Evolutionary conservation across 1,140 invertebrate genomes (phyloP).

Genomic region (Drosophila sechellia): DNA sequence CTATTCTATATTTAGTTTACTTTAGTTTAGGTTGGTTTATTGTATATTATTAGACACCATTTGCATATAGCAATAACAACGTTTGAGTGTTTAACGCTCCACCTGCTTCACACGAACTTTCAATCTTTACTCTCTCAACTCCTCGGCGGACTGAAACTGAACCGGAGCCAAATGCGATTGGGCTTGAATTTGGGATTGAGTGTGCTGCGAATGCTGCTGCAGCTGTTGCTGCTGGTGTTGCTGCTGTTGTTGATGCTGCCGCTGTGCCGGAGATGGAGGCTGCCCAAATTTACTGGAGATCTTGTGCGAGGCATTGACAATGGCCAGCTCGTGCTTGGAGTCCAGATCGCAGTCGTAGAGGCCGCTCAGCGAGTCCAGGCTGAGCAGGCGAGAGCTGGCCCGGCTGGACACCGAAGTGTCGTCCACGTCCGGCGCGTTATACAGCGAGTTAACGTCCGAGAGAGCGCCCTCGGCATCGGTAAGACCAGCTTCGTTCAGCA

Average conservation of each 20-base stretch:
- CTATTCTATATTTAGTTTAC: slow-evolving; percentile 43
- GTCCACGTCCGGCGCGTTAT: slow-evolving; percentile 90
- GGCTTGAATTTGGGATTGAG: slow-evolving; percentile 17
- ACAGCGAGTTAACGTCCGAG: slow-evolving; percentile 94
- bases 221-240: slow-evolving; percentile 18
- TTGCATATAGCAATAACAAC: slow-evolving; percentile 57
- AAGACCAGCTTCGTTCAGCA: slow-evolving; percentile 93
- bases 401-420: slow-evolving; percentile 91
- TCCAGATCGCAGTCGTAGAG: slow-evolving; percentile 90
- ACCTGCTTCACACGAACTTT: slow-evolving; percentile 3
- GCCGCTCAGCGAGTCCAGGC: slow-evolving; percentile 91
- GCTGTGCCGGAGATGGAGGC: slow-evolving; percentile 59
- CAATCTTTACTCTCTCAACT: slow-evolving; percentile 49
- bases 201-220: slow-evolving; percentile 11
- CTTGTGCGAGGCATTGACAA: slow-evolving; percentile 84
- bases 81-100: slow-evolving; percentile 41
- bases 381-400: slow-evolving; percentile 91
- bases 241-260: slow-evolving; percentile 5
- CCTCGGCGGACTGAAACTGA: slow-evolving; percentile 39
- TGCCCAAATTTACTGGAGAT: slow-evolving; percentile 84
- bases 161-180: slow-evolving; percentile 8
- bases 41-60: slow-evolving; percentile 71
- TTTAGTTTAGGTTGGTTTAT: slow-evolving; percentile 30
- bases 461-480: slow-evolving; percentile 93
- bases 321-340: slow-evolving; percentile 84